These are phyloP conservation scores for Takifugu ocellatus DNA, from an alignment of 2,797 vertebrate genomes.

Conservation along the genomic window DNA sequence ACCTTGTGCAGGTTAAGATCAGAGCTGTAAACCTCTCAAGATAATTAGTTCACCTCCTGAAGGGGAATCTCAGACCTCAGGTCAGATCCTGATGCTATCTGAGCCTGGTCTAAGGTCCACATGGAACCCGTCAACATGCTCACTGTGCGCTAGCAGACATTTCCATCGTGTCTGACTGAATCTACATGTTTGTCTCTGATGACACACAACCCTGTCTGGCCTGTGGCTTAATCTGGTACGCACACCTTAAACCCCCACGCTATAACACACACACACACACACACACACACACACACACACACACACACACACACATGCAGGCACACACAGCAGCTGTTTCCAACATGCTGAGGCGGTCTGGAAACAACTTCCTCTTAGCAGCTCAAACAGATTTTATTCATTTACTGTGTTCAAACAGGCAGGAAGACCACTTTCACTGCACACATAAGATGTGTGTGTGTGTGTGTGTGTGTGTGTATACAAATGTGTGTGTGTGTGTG, in stretches of 20 bases:
- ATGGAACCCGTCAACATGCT: too few relatives aligned
- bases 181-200: constrained; percentile 53
- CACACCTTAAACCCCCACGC: constrained; percentile 23
- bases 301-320: constrained; percentile 23
- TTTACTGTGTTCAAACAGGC: constrained; percentile 68
- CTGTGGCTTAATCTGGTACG: constrained; percentile 70
- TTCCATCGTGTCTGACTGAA: not conserved
- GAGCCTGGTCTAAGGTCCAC: too few relatives aligned
- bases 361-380: constrained; percentile 75
- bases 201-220: constrained; percentile 71
- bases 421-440: constrained; percentile 72
- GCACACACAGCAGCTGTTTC: constrained; percentile 68
- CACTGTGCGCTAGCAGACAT: too few relatives aligned
- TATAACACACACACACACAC: not conserved
- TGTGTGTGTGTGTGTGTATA: constrained; percentile 11
- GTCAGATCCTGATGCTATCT: too few relatives aligned
- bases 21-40: too few relatives aligned
- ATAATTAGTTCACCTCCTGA: too few relatives aligned
- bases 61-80: too few relatives aligned
- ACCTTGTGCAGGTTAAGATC: too few relatives aligned
- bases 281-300: constrained; percentile 10
- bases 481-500: constrained; percentile 3
- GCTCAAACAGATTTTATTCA: constrained; percentile 70
- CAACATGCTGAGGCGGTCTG: constrained; percentile 71
- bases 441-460: constrained; percentile 19